These are phyloP conservation scores for Odocoileus virginianus DNA, from an alignment of 2,113 vertebrate genomes.

Conservation along the genomic window DNA sequence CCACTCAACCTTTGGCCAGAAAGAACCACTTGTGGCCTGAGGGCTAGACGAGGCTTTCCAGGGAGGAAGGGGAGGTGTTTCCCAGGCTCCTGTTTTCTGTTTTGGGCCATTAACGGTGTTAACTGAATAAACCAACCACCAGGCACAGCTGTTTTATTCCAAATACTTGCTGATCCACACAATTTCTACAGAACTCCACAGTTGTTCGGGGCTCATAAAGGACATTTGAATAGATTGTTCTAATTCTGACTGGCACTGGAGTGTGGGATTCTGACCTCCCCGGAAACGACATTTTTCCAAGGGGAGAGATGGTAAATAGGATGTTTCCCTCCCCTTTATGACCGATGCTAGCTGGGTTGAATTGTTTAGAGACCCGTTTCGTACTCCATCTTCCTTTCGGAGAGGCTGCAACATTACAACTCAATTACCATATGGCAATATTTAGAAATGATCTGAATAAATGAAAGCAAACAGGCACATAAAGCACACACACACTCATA, in stretches of 20 bases:
- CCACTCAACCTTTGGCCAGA: background rate
- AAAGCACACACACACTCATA: background rate
- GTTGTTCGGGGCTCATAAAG: conserved; percentile 79
- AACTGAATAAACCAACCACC: conserved; percentile 68
- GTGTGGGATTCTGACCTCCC: conserved; percentile 72
- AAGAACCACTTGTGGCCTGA: background rate
- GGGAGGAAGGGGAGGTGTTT: conserved; percentile 38
- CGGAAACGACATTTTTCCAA: conserved; percentile 58
- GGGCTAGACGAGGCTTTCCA: background rate
- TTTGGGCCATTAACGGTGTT: conserved; percentile 63
- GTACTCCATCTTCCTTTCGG: conserved; percentile 58
- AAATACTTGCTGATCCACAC: conserved; percentile 77
- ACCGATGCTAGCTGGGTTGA: conserved; percentile 39
- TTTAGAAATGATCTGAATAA: conserved; percentile 62
- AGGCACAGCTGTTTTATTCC: conserved; percentile 80
- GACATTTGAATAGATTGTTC: conserved; percentile 78
- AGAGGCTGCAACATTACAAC: conserved; percentile 45
- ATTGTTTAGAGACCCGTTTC: conserved; percentile 47
- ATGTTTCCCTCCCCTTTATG: conserved; percentile 46
- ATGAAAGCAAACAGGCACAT: conserved; percentile 51
- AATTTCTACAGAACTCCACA: conserved; percentile 70
- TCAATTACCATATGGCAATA: conserved; percentile 65
- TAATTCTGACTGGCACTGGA: conserved; percentile 76
- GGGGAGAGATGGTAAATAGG: conserved; percentile 58
- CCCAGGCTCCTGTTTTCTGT: conserved; percentile 61